A percentile compares a stretch with the other conserved stretches of the same genome.
phyloP scores from a whole-genome alignment of 92 coral and sea anemone species.

The Epizoanthus rinbou region DNA sequence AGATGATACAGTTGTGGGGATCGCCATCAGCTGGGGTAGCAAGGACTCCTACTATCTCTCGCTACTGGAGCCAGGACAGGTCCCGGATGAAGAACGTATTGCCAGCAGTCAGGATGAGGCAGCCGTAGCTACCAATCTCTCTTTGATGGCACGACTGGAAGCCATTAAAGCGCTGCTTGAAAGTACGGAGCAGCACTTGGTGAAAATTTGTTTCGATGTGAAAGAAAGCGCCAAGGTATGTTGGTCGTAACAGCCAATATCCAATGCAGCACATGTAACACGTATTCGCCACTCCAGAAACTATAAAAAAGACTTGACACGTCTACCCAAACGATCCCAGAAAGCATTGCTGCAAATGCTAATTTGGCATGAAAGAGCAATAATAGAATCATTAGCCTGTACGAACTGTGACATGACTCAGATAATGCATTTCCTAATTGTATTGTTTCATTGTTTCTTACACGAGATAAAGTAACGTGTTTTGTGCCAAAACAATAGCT shows the following conservation, averaged over 20 bases:
- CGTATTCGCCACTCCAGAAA: too few relatives aligned
- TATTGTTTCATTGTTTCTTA: too few relatives aligned
- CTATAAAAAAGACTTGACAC: neutral
- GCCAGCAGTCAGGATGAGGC: slow-evolving; percentile 60
- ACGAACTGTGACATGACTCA: too few relatives aligned
- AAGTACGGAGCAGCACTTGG: slow-evolving; percentile 51
- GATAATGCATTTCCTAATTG: too few relatives aligned
- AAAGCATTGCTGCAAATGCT: too few relatives aligned
- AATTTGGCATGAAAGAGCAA: too few relatives aligned
- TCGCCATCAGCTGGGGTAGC: slow-evolving; percentile 90
- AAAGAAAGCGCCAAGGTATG: slow-evolving; percentile 88
- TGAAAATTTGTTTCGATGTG: slow-evolving; percentile 80
- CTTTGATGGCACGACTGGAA: slow-evolving; percentile 68
- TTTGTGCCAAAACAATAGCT: too few relatives aligned
- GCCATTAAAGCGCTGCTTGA: slow-evolving; percentile 69
- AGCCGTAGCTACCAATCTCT: slow-evolving; percentile 62
- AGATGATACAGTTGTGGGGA: slow-evolving; percentile 77
- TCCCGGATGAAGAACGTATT: slow-evolving; percentile 20
- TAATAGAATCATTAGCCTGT: too few relatives aligned
- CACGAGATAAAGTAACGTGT: neutral
- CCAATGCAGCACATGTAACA: too few relatives aligned
- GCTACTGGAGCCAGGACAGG: slow-evolving; percentile 55
- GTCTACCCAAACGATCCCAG: neutral
- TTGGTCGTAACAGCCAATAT: too few relatives aligned
- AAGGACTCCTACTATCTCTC: slow-evolving; percentile 83